Evolutionary conservation across 2,888 invertebrate genomes (phyloP).

Genomic region (Lottia scabra): DNA sequence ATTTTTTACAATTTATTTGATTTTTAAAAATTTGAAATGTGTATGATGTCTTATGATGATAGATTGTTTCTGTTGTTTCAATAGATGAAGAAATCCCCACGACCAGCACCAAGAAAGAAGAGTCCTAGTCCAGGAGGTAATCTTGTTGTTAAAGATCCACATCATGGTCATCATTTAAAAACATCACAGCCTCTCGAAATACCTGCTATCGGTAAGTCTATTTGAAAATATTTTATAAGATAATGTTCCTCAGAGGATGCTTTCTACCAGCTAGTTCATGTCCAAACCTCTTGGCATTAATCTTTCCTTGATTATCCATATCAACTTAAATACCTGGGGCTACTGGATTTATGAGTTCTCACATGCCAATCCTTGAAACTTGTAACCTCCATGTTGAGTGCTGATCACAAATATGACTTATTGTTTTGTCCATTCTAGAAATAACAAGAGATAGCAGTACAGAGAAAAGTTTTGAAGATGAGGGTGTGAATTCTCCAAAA

Average conservation of each 20-base stretch:
- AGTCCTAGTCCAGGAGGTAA: conserved; percentile 8
- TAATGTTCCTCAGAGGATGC: too few relatives aligned
- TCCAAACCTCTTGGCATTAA: too few relatives aligned
- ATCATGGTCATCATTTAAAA: conserved; percentile 13
- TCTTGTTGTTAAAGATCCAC: neutral
- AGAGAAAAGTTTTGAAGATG: conserved; percentile 43
- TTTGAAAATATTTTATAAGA: too few relatives aligned
- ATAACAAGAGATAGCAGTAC: conserved; percentile 59
- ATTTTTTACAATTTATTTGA: too few relatives aligned
- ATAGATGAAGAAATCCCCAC: conserved; percentile 25
- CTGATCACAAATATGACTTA: neutral
- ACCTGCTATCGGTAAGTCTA: conserved; percentile 42
- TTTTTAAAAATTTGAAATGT: too few relatives aligned
- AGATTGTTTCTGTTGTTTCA: conserved; percentile 14
- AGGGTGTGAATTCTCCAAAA: neutral
- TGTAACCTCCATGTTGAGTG: too few relatives aligned
- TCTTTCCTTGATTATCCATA: too few relatives aligned
- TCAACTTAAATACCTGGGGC: too few relatives aligned
- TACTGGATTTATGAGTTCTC: too few relatives aligned
- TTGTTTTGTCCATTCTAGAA: conserved; percentile 42
- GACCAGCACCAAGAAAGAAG: conserved; percentile 30
- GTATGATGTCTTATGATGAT: too few relatives aligned
- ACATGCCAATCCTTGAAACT: too few relatives aligned
- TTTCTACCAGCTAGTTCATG: too few relatives aligned
- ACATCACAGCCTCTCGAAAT: conserved; percentile 32